Conservation (phyloP, 2,888 invertebrate genomes). For the Campoplex nolae region DNA sequence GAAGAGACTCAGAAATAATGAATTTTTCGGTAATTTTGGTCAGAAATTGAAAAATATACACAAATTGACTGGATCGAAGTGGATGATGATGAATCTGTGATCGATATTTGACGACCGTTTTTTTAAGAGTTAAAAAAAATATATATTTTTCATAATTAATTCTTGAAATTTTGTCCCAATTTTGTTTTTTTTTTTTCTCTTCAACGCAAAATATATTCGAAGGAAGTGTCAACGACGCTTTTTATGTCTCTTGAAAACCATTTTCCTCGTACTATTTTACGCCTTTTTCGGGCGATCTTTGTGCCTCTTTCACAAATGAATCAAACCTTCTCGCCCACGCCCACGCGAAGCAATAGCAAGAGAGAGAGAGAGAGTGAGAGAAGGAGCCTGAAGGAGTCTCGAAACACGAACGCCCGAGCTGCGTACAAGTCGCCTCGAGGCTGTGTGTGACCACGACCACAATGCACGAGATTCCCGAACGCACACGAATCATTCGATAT, state of each 20-base stretch:
- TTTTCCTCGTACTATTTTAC: constrained; percentile 26
- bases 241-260: background rate
- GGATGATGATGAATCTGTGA: background rate
- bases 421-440: constrained; percentile 32
- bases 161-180: background rate
- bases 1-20: background rate
- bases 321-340: constrained; percentile 69
- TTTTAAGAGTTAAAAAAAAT: background rate
- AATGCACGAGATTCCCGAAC: constrained; percentile 54
- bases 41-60: background rate
- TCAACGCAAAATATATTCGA: background rate
- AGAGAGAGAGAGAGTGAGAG: constrained; percentile 26
- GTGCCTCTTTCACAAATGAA: constrained; percentile 66
- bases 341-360: constrained; percentile 39
- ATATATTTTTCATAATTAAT: background rate
- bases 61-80: too few relatives aligned
- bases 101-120: background rate
- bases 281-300: constrained; percentile 3
- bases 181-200: background rate
- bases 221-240: background rate
- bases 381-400: background rate
- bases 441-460: constrained; percentile 58
- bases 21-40: background rate
- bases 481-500: constrained; percentile 46
- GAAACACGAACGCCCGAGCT: constrained; percentile 1